phyloP scores from a whole-genome alignment of 1,140 invertebrate species.

The Calephelis virginiensis region DNA sequence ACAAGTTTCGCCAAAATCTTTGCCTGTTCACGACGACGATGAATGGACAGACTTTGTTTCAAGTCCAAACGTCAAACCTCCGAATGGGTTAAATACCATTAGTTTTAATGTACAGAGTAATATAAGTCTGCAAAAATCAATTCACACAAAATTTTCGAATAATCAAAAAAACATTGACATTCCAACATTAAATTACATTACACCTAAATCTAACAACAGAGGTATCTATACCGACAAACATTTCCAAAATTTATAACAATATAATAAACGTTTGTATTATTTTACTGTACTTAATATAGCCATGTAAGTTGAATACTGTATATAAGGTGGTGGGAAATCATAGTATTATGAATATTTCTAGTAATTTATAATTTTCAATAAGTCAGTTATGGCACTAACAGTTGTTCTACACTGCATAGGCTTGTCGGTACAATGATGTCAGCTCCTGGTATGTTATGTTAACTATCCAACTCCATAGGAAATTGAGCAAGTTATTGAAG shows the following conservation, averaged over 20 bases:
- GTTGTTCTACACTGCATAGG: not conserved
- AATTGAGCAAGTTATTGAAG: no score
- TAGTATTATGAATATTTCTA: constrained; percentile 13
- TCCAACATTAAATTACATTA: constrained; percentile 65
- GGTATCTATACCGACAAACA: constrained; percentile 59
- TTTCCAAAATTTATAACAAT: constrained; percentile 75
- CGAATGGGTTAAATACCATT: constrained; percentile 67
- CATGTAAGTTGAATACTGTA: constrained; percentile 45
- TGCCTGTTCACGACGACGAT: constrained; percentile 72
- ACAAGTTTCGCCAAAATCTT: constrained; percentile 49
- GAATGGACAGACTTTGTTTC: constrained; percentile 84
- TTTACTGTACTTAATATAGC: constrained; percentile 37
- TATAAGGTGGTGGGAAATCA: constrained; percentile 54
- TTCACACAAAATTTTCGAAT: constrained; percentile 40
- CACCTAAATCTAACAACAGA: constrained; percentile 54
- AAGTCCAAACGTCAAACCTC: constrained; percentile 68
- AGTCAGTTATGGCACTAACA: constrained; percentile 4
- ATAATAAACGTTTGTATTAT: constrained; percentile 45
- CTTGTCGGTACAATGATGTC: no score
- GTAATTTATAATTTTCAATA: constrained; percentile 6
- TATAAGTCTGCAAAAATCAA: constrained; percentile 54
- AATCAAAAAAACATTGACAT: constrained; percentile 59
- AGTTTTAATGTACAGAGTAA: constrained; percentile 69
- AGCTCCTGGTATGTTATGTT: no score
- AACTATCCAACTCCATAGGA: no score